Evolutionary conservation across 2,888 invertebrate genomes (phyloP).

Genomic region (Electrophaes corylata): DNA sequence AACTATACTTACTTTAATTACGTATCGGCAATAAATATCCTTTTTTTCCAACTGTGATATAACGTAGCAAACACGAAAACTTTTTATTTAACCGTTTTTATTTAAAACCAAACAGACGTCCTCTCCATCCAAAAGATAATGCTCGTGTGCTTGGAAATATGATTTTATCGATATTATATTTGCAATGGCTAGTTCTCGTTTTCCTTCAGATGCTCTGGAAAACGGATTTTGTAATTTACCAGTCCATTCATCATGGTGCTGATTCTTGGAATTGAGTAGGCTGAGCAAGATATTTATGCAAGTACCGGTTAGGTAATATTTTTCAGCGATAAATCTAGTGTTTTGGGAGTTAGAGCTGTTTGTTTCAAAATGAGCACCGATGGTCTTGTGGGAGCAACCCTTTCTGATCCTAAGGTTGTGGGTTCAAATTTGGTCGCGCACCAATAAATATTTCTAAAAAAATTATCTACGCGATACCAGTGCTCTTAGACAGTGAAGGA

Average conservation of each 20-base stretch:
- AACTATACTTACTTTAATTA: neutral
- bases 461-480: too few relatives aligned
- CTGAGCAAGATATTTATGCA: neutral
- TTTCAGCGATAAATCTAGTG: neutral
- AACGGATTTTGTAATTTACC: conserved; percentile 36
- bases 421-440: too few relatives aligned
- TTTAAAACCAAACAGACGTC: conserved; percentile 41
- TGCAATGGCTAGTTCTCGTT: conserved; percentile 33
- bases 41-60: neutral
- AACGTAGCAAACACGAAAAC: conserved; percentile 4
- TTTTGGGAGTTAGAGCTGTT: neutral
- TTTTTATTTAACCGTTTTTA: conserved; percentile 5
- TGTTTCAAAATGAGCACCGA: too few relatives aligned
- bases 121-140: conserved; percentile 29
- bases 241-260: conserved; percentile 10
- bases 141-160: conserved; percentile 42
- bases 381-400: too few relatives aligned
- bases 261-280: conserved; percentile 7
- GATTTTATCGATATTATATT: conserved; percentile 41
- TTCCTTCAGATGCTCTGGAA: conserved; percentile 36
- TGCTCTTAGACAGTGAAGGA: too few relatives aligned
- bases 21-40: too few relatives aligned
- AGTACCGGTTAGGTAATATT: too few relatives aligned
- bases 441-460: too few relatives aligned
- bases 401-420: too few relatives aligned